phyloP scores from a whole-genome alignment of 30 jellyfish, hydroid and myxozoan species.

The Aurelia sp. region DNA sequence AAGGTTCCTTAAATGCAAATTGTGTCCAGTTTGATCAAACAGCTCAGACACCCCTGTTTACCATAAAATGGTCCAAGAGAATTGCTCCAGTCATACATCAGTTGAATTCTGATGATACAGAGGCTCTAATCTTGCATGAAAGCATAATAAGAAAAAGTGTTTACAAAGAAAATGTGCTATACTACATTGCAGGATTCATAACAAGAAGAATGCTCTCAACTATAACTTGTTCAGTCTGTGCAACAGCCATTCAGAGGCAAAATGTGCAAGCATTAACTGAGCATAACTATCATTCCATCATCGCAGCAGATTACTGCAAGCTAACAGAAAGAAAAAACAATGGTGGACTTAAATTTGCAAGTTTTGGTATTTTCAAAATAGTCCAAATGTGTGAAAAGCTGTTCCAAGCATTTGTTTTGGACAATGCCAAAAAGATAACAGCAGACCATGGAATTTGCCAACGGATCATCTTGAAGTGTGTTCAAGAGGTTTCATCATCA shows the following conservation, averaged over 20 bases:
- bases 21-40: constrained; percentile 49
- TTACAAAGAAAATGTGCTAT: constrained; percentile 32
- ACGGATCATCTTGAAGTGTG: constrained; percentile 1
- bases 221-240: not conserved
- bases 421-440: not conserved
- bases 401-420: constrained; percentile 19
- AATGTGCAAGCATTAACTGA: constrained; percentile 5
- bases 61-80: constrained; percentile 37
- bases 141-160: not conserved
- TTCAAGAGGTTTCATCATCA: constrained; percentile 9
- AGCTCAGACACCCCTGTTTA: constrained; percentile 38
- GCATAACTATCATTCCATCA: not conserved
- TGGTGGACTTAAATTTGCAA: constrained; percentile 38
- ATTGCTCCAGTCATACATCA: constrained; percentile 7
- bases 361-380: constrained; percentile 35
- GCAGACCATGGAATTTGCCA: constrained; percentile 27
- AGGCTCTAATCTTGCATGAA: constrained; percentile 5
- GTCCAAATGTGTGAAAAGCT: constrained; percentile 38
- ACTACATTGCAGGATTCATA: constrained; percentile 42
- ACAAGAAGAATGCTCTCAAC: constrained; percentile 6
- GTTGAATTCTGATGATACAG: not conserved
- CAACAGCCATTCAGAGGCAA: not conserved
- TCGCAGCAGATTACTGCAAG: not conserved
- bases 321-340: constrained; percentile 2
- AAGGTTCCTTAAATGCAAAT: constrained; percentile 42